Base-by-base conservation (phyloP, 2,113 vertebrate species). In the Pseudopipra pipra region DNA sequence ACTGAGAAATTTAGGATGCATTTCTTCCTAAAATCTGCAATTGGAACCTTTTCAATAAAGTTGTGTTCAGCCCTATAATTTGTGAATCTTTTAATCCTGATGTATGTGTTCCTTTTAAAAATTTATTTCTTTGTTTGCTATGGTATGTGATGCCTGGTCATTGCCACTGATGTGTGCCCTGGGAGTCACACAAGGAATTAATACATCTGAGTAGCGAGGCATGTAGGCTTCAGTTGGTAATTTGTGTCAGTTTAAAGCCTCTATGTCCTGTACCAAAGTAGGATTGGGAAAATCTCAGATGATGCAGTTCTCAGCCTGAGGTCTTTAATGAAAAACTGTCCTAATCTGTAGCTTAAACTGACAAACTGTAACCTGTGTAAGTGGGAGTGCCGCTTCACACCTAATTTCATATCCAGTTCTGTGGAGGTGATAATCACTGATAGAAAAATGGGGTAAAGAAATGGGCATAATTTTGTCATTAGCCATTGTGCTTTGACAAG, bases 101-200 rank as follows among this genome's bases (percentile, higher is more conserved):
- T 74, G 16, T n/a, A 47, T 1, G 6, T 63, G 21, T 63, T 87
- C 5, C 33, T 93, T 93, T 84, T 30, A 37, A 81, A 93, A 55
- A 31, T 18, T 1, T 28, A 11, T 84, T 71, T 0, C 31, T 81
- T 55, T 67, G 1, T 61, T 87, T 81, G 4, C 2, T 52, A 0
- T n/a, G 8, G 3, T 30, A 39, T 39, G 9, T n/a, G 17, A 17
- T 21, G 8, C 2, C 31, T 68, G 31, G 12, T 23, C 37, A 44
- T 39, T 55, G 11, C 6, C 31, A 54, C 16, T 28, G 33, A 43
- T 0, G 0, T 41, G 37, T 4, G 9, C 22, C 22, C 14, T 52
- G 33, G 21, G 21, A 78, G 20, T 43, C 21, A 52, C 15, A 46
- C 4, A 25, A 61, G 55, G 44, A 30, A 14, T 0, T 7, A 37